phyloP scores from a whole-genome alignment of 2,797 vertebrate genomes.

The Lacerta viridis region DNA sequence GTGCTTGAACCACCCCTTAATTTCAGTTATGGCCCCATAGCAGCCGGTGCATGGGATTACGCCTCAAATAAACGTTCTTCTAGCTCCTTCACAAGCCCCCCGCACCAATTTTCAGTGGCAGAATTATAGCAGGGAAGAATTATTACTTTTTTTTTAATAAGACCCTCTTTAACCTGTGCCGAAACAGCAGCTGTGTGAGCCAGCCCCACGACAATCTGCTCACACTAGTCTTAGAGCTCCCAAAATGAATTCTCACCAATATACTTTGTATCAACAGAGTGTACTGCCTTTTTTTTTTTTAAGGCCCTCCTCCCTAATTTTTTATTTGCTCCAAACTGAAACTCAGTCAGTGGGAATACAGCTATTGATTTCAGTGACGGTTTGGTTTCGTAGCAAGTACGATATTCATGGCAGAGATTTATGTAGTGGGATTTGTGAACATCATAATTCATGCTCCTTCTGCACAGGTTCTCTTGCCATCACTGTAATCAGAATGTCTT shows the following conservation, averaged over 20 bases:
- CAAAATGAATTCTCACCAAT: neutral
- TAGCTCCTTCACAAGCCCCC: neutral
- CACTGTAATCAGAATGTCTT: neutral
- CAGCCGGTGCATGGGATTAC: neutral
- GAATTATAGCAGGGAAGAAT: neutral
- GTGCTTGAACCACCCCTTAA: neutral
- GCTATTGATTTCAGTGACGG: neutral
- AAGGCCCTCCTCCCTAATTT: neutral
- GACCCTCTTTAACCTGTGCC: too few relatives aligned
- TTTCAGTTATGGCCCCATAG: neutral
- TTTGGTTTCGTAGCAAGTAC: neutral
- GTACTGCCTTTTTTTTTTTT: neutral
- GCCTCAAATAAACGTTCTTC: neutral
- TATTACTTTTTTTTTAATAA: neutral
- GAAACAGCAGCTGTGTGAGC: neutral
- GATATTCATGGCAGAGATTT: neutral
- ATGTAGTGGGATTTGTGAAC: neutral
- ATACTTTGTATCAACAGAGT: neutral
- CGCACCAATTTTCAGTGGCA: neutral
- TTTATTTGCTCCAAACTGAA: neutral
- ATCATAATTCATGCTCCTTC: neutral
- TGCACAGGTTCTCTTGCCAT: neutral
- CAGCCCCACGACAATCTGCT: neutral
- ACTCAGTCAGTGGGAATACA: neutral
- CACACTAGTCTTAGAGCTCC: neutral